Percentiles rank a stretch among this genome's conserved stretches.
Evolutionary conservation across 2,888 invertebrate genomes (phyloP).

Genomic region (Acrobasis suavella): DNA sequence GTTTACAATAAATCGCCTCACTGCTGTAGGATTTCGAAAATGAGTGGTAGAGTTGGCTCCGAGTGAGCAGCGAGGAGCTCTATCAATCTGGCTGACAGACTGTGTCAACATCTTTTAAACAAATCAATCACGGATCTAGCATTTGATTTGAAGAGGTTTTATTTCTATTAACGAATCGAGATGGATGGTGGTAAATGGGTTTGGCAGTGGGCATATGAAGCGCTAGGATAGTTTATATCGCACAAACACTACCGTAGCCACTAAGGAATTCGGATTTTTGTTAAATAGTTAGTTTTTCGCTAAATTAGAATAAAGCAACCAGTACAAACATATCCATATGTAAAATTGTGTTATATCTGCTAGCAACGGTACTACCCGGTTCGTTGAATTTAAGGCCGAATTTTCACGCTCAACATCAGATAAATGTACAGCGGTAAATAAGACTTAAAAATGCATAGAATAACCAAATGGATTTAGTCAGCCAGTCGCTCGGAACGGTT

Average conservation of each 20-base stretch:
- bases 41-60: not conserved
- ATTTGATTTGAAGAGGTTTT: not conserved
- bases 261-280: no score
- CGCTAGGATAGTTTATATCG: no score
- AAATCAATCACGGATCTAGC: constrained; percentile 8
- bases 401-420: constrained; percentile 19
- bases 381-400: constrained; percentile 13
- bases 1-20: not conserved
- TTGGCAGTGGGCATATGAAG: no score
- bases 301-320: not conserved
- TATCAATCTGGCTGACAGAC: constrained; percentile 16
- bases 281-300: no score
- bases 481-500: constrained; percentile 3
- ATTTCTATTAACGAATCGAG: no score
- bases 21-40: constrained; percentile 14
- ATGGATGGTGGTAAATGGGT: no score
- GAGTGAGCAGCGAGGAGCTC: not conserved
- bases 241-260: no score
- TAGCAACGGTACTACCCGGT: constrained; percentile 12
- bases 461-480: constrained; percentile 9
- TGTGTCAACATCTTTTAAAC: constrained; percentile 16
- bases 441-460: constrained; percentile 12
- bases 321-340: not conserved
- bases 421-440: not conserved
- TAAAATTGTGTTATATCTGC: not conserved